phyloP scores from a whole-genome alignment of 2,113 vertebrate genomes.

The Lampris megalopsis region DNA sequence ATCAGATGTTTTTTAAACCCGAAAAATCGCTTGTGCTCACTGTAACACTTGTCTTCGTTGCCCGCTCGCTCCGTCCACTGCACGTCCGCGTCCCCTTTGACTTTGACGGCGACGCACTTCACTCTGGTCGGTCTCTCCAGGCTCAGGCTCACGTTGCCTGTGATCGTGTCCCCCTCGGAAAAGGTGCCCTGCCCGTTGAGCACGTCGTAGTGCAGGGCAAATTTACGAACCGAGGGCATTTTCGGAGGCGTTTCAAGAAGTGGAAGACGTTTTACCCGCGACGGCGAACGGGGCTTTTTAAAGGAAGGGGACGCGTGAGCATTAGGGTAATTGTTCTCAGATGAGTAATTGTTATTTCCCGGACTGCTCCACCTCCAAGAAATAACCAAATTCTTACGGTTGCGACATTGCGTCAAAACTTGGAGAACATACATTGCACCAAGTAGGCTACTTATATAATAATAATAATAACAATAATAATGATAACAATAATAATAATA shows the following conservation, averaged over 20 bases:
- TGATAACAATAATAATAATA: no score
- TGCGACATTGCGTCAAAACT: no score
- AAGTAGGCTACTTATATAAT: no score
- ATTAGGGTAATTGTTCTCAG: no score
- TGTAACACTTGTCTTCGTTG: neutral
- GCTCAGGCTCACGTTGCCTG: slow-evolving; percentile 41
- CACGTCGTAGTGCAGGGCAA: slow-evolving; percentile 30
- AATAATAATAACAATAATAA: no score
- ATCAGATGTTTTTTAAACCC: slow-evolving; percentile 69
- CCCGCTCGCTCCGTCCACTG: slow-evolving; percentile 39
- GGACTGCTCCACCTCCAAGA: no score
- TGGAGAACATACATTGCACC: no score
- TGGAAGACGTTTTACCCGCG: neutral
- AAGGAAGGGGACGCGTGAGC: no score
- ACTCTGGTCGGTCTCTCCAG: slow-evolving; percentile 55
- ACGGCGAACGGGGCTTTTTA: no score
- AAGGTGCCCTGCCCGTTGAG: slow-evolving; percentile 38
- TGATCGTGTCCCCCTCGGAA: slow-evolving; percentile 48
- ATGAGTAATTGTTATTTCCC: no score
- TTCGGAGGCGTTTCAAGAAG: neutral
- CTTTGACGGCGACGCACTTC: slow-evolving; percentile 58
- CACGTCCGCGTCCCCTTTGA: slow-evolving; percentile 59
- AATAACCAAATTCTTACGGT: no score
- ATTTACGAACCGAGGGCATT: slow-evolving; percentile 53
- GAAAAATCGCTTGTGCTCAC: slow-evolving; percentile 56